Base-by-base conservation (phyloP, 53 echinoderm and acorn worm genomes). In the Patiria pectinifera region DNA sequence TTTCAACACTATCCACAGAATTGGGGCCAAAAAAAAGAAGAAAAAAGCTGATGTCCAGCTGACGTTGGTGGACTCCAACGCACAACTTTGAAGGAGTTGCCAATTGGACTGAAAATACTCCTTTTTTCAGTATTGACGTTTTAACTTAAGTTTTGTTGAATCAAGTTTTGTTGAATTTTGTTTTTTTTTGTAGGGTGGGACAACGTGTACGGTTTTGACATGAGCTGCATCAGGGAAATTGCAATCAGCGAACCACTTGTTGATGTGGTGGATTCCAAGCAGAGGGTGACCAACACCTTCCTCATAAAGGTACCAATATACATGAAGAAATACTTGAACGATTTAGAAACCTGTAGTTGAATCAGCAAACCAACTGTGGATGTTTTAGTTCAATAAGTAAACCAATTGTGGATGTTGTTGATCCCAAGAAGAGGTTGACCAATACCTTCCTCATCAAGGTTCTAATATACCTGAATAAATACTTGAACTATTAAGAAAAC, bases 401-500 rank as follows among this genome's bases (percentile, higher is more conserved):
- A 23, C 94, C 91, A 1, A 83, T 97, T 3, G 99, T 97, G 2
- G 99, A 99, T 72, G 96, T 95, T 0, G 97, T 99, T 0, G 99
- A 99, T 86, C 95, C 95, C 62, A 99, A 99, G 84, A 97, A 99
- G 72, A 92, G 97, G 4, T 95, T 99, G n/a, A 92, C 99, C 5
- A 99, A 99, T 83, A 85, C 96, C 3, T 99, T 96, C 82, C 96
- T 99, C 21, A 89, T 99, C 25, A 99, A 99, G 95, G 97, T 96
- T 66, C 71, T 94, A 47, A 70, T 48, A 11, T 4, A 47, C 25
- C 8, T 53, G 43, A 47, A 2, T 53, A 53, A 53, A 8, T 53
- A 53, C n/a, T n/a, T 35, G 35, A 35, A 35, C 35, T 35, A 35
- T 35, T 35, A 35, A 35, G n/a, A 35, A 35, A 35, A 35, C 35